phyloP scores from a whole-genome alignment of 2,113 vertebrate species.

The Salminus brasiliensis region DNA sequence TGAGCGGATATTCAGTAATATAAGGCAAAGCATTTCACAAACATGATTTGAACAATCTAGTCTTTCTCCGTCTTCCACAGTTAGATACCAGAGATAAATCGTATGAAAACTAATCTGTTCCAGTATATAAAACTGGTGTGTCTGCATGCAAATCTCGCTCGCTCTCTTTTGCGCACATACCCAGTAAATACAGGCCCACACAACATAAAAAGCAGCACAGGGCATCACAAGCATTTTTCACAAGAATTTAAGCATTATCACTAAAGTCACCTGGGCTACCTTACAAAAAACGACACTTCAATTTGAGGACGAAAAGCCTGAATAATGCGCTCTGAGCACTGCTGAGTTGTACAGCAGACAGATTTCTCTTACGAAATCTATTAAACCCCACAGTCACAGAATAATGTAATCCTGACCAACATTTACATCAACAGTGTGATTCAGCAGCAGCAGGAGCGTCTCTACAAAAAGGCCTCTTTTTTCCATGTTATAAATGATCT shows the following conservation, averaged over 20 bases:
- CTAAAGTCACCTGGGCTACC: background rate
- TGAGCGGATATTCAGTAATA: slow-evolving; percentile 26
- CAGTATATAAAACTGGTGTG: background rate
- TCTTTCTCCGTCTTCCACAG: slow-evolving; percentile 1
- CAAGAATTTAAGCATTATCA: slow-evolving; percentile 16
- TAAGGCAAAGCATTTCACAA: slow-evolving; percentile 19
- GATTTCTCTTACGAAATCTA: background rate
- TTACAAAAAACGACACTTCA: background rate
- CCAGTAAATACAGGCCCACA: background rate
- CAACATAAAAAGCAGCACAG: background rate
- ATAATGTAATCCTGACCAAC: background rate
- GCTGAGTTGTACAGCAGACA: background rate
- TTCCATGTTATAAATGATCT: background rate
- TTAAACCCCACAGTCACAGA: background rate
- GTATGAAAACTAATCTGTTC: background rate
- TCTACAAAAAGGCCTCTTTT: too few relatives aligned
- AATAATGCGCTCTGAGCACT: slow-evolving; percentile 10
- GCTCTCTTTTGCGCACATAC: background rate
- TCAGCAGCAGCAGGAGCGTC: too few relatives aligned
- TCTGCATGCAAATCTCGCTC: background rate
- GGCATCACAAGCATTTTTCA: background rate
- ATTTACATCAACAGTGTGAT: background rate
- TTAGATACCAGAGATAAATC: background rate
- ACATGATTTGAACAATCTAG: background rate
- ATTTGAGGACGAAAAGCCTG: slow-evolving; percentile 15